Base-by-base conservation (phyloP, 2,113 vertebrate genomes). In the Tragelaphus scriptus region DNA sequence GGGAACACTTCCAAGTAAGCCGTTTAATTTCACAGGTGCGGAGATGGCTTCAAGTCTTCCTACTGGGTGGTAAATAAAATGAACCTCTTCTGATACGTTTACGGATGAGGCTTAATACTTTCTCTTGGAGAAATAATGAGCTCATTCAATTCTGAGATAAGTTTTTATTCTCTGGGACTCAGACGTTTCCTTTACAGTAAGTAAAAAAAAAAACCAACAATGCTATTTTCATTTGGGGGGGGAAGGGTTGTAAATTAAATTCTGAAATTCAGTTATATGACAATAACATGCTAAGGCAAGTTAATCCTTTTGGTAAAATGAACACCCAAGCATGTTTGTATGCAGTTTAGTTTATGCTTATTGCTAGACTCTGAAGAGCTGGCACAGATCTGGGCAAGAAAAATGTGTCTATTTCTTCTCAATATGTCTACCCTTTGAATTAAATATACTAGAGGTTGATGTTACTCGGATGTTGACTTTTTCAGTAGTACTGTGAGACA, bases 371-470 rank as follows among this genome's bases (percentile, higher is more conserved):
- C 81, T 13, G 86, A 89, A 80, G 85, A 82, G 55, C 59, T 95
- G 88, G 85, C 53, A 88, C 49, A 44, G 26, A 79, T 58, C 51
- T 80, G 68, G 44, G 26, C 84, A 89, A 95, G 84, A 93, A 87
- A 94, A 92, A 92, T 51, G 16, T 94, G 88, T 95, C 90, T 84
- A 53, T 96, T 88, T 94, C 58, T 94, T 97, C 75, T 94, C 71
- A 88, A 9, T 85, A 44, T 95, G 59, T 94, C 93, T 96, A 44
- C 63, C 77, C 58, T 95, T 94, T 90, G 82, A 94, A 88, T 88
- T 26, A 82, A 94, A 95, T 85, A 81, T 26, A 61, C 65, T 59
- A 61, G 85, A 79, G 65, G 85, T 16, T 61, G 90, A 49, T 17
- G 75, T 63, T 25, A 75, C 91, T n/a, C 81, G 85, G 88, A 84